phyloP scores from a whole-genome alignment of 2,888 invertebrate species.

The Archips crataeganus region DNA sequence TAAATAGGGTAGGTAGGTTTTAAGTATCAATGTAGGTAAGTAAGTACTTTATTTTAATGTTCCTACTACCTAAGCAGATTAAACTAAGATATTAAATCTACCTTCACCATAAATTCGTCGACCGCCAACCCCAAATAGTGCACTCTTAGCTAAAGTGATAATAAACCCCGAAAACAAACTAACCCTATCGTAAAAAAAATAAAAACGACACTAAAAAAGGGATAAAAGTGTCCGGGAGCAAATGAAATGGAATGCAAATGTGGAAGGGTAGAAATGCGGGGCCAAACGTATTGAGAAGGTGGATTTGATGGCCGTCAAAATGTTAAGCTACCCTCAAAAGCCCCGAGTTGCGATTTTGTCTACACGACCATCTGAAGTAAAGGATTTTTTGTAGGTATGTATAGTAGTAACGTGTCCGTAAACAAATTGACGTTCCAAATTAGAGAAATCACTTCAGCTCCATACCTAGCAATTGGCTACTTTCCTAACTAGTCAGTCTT shows the following conservation, averaged over 20 bases:
- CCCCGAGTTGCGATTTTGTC: not conserved
- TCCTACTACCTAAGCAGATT: not conserved
- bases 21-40: not conserved
- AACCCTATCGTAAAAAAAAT: slow-evolving; percentile 41
- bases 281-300: slow-evolving; percentile 21
- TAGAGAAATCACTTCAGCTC: too few relatives aligned
- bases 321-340: not conserved
- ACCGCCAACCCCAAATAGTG: slow-evolving; percentile 23
- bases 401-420: too few relatives aligned
- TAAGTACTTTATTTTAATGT: not conserved
- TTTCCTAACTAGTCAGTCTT: too few relatives aligned
- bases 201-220: slow-evolving; percentile 41
- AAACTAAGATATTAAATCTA: not conserved
- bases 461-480: too few relatives aligned
- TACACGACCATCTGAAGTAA: not conserved
- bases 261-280: slow-evolving; percentile 21
- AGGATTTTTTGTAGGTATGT: too few relatives aligned
- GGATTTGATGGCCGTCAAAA: slow-evolving; percentile 25
- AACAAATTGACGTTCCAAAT: too few relatives aligned
- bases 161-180: slow-evolving; percentile 42
- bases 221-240: slow-evolving; percentile 37
- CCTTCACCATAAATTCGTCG: slow-evolving; percentile 7
- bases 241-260: slow-evolving; percentile 47
- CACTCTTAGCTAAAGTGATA: slow-evolving; percentile 33
- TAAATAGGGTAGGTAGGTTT: not conserved